A percentile compares a stretch with the other conserved stretches of the same genome.
Evolutionary conservation across 2,797 vertebrate species (phyloP).

Genomic region (Galaxias olidus): DNA sequence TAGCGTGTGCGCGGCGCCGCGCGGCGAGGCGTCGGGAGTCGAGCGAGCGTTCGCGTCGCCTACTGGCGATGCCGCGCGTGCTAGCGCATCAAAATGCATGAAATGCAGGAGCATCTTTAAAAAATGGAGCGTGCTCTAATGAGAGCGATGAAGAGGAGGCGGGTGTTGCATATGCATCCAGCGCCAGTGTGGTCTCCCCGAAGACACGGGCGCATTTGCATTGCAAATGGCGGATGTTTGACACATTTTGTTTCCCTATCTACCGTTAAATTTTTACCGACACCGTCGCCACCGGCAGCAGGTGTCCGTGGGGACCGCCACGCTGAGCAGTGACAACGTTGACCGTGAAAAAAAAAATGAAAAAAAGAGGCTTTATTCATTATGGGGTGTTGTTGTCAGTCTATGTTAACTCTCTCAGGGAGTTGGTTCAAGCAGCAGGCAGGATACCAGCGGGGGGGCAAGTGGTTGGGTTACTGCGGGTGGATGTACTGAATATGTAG

Average conservation of each 20-base stretch:
- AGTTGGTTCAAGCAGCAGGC: too few relatives aligned
- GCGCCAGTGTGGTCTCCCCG: constrained; percentile 32
- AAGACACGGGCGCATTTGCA: constrained; percentile 46
- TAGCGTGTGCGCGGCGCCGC: constrained; percentile 5
- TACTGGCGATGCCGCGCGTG: constrained; percentile 16
- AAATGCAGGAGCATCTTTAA: constrained; percentile 45
- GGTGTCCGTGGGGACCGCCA: constrained; percentile 13
- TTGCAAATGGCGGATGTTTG: constrained; percentile 52
- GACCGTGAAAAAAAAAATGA: too few relatives aligned
- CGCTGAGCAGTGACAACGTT: not conserved
- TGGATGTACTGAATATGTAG: too few relatives aligned
- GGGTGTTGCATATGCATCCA: constrained; percentile 41
- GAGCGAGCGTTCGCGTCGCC: constrained; percentile 37
- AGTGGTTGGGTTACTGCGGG: too few relatives aligned
- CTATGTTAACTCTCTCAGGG: too few relatives aligned
- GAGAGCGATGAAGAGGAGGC: constrained; percentile 28
- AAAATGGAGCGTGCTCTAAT: constrained; percentile 53
- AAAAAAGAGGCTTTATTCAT: too few relatives aligned
- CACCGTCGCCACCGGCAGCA: constrained; percentile 22
- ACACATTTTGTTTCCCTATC: constrained; percentile 17
- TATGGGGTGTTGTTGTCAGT: too few relatives aligned
- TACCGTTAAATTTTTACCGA: constrained; percentile 36
- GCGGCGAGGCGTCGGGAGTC: constrained; percentile 13
- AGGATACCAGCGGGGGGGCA: too few relatives aligned
- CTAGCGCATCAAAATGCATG: constrained; percentile 48